Conservation (phyloP, 2,797 vertebrate genomes). For the Fringilla coelebs region DNA sequence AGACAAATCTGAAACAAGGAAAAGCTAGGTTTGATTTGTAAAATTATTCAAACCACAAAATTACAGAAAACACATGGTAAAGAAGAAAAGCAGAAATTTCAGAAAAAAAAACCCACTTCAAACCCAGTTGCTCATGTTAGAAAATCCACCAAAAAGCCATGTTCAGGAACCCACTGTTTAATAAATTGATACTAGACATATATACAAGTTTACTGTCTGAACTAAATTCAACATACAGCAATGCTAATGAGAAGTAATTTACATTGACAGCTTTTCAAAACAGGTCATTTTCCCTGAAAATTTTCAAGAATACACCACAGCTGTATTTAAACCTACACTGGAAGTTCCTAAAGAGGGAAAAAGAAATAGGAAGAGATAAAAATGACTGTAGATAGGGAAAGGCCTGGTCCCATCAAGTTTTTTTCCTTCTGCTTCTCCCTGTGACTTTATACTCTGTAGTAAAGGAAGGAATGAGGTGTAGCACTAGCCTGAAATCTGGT, state of each 20-base stretch:
- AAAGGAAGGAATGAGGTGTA: background rate
- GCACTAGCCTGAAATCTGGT: background rate
- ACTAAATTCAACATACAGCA: background rate
- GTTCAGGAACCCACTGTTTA: background rate
- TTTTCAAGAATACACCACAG: background rate
- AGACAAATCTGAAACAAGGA: background rate
- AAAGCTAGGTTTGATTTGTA: background rate
- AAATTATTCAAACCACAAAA: background rate
- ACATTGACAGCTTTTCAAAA: slow-evolving; percentile 52
- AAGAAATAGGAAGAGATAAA: background rate
- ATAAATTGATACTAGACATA: background rate
- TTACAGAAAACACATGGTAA: background rate
- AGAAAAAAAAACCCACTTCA: background rate
- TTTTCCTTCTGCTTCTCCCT: background rate
- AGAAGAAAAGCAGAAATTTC: background rate
- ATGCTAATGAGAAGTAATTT: slow-evolving; percentile 8
- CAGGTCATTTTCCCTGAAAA: background rate
- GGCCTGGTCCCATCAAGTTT: background rate
- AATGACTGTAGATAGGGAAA: background rate
- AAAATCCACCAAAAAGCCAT: background rate
- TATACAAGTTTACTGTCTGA: background rate
- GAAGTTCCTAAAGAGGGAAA: background rate
- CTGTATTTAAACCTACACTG: background rate
- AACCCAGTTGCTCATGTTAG: background rate
- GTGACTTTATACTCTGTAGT: background rate